phyloP scores from a whole-genome alignment of 2,888 invertebrate genomes.

The Drosophila merina region DNA sequence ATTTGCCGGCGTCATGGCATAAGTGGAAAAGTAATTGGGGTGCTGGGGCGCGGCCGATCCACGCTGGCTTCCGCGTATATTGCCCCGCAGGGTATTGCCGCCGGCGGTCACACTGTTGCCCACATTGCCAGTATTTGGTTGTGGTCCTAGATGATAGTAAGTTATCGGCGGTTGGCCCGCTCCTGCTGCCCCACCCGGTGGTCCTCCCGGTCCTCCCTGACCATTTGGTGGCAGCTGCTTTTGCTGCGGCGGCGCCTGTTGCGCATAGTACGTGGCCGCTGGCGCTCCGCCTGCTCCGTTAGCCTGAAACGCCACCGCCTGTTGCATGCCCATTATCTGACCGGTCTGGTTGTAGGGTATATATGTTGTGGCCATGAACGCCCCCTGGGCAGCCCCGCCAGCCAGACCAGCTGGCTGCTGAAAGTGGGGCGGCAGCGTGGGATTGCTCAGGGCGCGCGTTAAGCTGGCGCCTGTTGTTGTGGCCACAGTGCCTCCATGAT shows the following conservation, averaged over 20 bases:
- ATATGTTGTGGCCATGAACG: slow-evolving; percentile 50
- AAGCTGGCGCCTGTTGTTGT: slow-evolving; percentile 52
- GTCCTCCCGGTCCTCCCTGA: slow-evolving; percentile 49
- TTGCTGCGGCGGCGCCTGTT: slow-evolving; percentile 44
- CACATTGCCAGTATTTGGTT: slow-evolving; percentile 9
- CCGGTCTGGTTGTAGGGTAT: slow-evolving; percentile 50
- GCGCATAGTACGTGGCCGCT: slow-evolving; percentile 37
- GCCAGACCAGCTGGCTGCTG: slow-evolving; percentile 65
- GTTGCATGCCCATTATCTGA: slow-evolving; percentile 48
- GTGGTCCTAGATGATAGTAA: slow-evolving; percentile 44
- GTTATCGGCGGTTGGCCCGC: slow-evolving; percentile 36
- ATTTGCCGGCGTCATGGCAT: slow-evolving; percentile 58
- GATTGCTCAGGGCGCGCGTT: slow-evolving; percentile 52
- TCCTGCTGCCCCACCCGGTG: slow-evolving; percentile 22
- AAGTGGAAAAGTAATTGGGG: slow-evolving; percentile 45
- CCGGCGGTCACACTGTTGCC: slow-evolving; percentile 21
- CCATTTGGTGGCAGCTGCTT: slow-evolving; percentile 45
- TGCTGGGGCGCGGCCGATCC: slow-evolving; percentile 56
- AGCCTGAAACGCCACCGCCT: slow-evolving; percentile 52
- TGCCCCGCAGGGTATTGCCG: slow-evolving; percentile 39
- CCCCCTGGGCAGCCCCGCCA: slow-evolving; percentile 18
- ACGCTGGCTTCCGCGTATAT: slow-evolving; percentile 50
- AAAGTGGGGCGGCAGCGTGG: slow-evolving; percentile 53
- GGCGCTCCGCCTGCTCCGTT: slow-evolving; percentile 47
- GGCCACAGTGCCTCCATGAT: slow-evolving; percentile 50